Evolutionary conservation across 2,113 vertebrate species (phyloP), one percentile per base, ranked within the genome.

Genomic region (Uria lomvia): DNA sequence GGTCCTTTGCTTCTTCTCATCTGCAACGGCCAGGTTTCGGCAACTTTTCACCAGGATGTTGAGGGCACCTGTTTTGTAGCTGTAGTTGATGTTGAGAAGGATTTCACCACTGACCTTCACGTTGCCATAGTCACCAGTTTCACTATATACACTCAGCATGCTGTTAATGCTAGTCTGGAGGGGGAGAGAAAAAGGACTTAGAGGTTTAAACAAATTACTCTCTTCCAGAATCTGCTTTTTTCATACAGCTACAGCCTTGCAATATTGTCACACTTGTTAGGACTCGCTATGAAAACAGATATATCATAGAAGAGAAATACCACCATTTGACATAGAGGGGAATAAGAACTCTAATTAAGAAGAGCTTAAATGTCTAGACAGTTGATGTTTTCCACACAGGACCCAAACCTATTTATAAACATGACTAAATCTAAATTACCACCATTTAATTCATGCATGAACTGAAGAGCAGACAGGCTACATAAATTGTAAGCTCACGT

Each of bases 11-110:
- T 97, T 99, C 98, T 97, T 99, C 96, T 99, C 99, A 18, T 99
- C 99, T 60, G 98, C 99, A 21, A 98, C 89, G 34, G 99, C 99
- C 97, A 99, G 98, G 96, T 99, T 99, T 94, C 98, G 98, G 98
- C 99, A 99, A 95, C 99, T 99, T 92, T 98, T 99, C 91, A 99
- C 98, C 97, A 99, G 95, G 94, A 99, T 97, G 89, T 98, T 99
- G 95, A 99, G 99, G 32, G 99, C 99, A 2, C 99, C 99, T 4
- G 99, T 99, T 98, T 99, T 99, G 98, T 99, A 99, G 98, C 98
- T 98, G 98, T 99, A 99, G 97, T 66, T 99, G 98, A 99, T 98
- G 55, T 96, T 98, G 53, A 99, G 98, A 86, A 99, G 98, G 96
- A 99, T 99, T 98, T 99, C 99, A 5, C 99, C 99, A 8, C 98